Percentiles rank a stretch among this genome's conserved stretches.
These are phyloP conservation scores for Poeciliopsis presidionis DNA, from an alignment of 2,797 vertebrate genomes.

Conservation along the genomic window DNA sequence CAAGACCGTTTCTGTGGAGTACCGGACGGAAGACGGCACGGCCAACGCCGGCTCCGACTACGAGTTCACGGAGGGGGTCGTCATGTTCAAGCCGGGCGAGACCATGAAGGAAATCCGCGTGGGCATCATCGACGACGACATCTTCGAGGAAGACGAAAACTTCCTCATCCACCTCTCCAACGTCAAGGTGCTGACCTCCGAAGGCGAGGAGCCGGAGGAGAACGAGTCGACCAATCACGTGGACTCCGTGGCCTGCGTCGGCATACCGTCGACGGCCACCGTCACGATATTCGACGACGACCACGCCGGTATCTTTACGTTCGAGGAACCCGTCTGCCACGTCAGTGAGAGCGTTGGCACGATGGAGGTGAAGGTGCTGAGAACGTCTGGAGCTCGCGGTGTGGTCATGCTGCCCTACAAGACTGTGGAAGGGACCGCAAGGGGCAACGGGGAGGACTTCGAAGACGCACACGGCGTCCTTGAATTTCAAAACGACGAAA, in stretches of 20 bases:
- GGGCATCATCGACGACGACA: conserved; percentile 97
- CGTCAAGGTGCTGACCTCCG: conserved; percentile 82
- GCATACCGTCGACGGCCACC: conserved; percentile 87
- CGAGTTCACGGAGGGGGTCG: conserved; percentile 95
- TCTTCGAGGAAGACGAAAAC: conserved; percentile 99
- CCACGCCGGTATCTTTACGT: conserved; percentile 98
- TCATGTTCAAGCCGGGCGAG: conserved; percentile 95
- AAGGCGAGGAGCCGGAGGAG: conserved; percentile 82
- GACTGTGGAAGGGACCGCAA: conserved; percentile 93
- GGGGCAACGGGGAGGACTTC: conserved; percentile 95
- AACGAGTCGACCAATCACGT: conserved; percentile 86
- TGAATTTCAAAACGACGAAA: conserved; percentile 98
- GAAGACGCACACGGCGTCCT: conserved; percentile 93
- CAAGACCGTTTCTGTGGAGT: conserved; percentile 91
- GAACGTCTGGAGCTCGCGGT: conserved; percentile 95
- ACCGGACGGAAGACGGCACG: conserved; percentile 96
- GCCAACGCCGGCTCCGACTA: conserved; percentile 98
- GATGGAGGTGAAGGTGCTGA: conserved; percentile 97
- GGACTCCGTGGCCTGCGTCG: conserved; percentile 87
- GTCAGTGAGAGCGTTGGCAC: conserved; percentile 96
- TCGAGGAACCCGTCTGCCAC: conserved; percentile 92
- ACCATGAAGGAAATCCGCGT: conserved; percentile 94
- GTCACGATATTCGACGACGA: conserved; percentile 99
- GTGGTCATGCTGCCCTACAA: conserved; percentile 95
- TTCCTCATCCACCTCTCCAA: conserved; percentile 96